Evolutionary conservation across 2,797 vertebrate species (phyloP).

Genomic region (Diglossa cyanea): DNA sequence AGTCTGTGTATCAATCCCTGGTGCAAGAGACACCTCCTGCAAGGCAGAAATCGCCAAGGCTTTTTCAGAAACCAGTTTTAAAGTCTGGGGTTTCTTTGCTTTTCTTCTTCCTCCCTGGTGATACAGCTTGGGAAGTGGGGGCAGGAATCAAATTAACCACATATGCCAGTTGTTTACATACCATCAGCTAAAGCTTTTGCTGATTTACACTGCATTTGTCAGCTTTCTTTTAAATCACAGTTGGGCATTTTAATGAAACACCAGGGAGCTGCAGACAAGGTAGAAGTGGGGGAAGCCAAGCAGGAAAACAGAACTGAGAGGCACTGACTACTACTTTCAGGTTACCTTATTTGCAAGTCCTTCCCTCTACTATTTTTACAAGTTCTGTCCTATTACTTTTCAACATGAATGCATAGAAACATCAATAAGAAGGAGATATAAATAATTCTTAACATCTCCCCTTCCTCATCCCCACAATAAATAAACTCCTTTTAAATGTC

Average conservation of each 20-base stretch:
- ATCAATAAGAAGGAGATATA: neutral
- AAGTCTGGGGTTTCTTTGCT: neutral
- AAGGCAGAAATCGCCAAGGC: neutral
- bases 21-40: neutral
- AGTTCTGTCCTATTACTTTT: neutral
- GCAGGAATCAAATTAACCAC: neutral
- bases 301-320: neutral
- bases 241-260: neutral
- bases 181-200: neutral
- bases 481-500: neutral
- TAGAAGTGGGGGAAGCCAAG: neutral
- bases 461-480: neutral
- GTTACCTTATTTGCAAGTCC: neutral
- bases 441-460: neutral
- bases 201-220: neutral
- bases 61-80: neutral
- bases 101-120: neutral
- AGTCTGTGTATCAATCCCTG: fast-evolving
- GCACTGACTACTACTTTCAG: neutral
- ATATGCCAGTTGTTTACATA: neutral
- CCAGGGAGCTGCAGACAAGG: neutral
- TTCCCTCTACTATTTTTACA: neutral
- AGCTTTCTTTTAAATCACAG: neutral
- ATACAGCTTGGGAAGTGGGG: neutral
- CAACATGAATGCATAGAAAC: neutral